phyloP scores from a whole-genome alignment of 64 coral and sea anemone genomes.

The Pocillopora damicornis region DNA sequence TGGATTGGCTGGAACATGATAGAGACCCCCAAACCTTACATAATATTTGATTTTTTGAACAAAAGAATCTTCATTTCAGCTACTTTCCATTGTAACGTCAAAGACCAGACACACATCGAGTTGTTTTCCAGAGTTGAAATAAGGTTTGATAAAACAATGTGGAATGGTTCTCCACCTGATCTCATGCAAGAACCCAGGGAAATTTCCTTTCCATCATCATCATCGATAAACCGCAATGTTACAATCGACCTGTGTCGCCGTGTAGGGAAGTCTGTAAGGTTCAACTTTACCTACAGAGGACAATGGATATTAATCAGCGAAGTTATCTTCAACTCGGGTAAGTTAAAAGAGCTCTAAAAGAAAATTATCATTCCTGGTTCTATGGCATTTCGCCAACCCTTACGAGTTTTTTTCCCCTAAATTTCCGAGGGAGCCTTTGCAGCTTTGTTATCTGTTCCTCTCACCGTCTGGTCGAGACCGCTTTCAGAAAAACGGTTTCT shows the following conservation, averaged over 20 bases:
- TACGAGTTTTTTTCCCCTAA: too few relatives aligned
- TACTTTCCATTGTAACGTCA: conserved; percentile 53
- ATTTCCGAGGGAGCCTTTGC: too few relatives aligned
- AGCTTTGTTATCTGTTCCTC: conserved; percentile 51
- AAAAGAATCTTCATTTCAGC: conserved; percentile 43
- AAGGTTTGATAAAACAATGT: neutral
- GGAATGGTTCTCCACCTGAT: neutral
- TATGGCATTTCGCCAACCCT: too few relatives aligned
- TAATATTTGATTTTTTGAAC: conserved; percentile 54
- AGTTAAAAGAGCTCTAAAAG: too few relatives aligned
- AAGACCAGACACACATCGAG: conserved; percentile 12
- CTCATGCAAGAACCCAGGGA: neutral
- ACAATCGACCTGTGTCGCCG: conserved; percentile 50
- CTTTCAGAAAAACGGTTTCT: too few relatives aligned
- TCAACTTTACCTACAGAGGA: conserved; percentile 38
- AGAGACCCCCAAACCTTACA: conserved; percentile 32
- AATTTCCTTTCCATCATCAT: conserved; percentile 10
- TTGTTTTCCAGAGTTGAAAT: conserved; percentile 56
- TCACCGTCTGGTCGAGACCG: neutral
- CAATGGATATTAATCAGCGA: conserved; percentile 71
- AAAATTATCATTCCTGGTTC: too few relatives aligned
- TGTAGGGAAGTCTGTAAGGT: conserved; percentile 34
- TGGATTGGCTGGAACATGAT: conserved; percentile 52
- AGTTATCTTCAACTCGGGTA: conserved; percentile 19
- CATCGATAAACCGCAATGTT: conserved; percentile 41